Percentiles rank a stretch among this genome's conserved stretches.
These are phyloP conservation scores for Eufriesea mexicana DNA, from an alignment of 1,140 invertebrate genomes.

Conservation along the genomic window DNA sequence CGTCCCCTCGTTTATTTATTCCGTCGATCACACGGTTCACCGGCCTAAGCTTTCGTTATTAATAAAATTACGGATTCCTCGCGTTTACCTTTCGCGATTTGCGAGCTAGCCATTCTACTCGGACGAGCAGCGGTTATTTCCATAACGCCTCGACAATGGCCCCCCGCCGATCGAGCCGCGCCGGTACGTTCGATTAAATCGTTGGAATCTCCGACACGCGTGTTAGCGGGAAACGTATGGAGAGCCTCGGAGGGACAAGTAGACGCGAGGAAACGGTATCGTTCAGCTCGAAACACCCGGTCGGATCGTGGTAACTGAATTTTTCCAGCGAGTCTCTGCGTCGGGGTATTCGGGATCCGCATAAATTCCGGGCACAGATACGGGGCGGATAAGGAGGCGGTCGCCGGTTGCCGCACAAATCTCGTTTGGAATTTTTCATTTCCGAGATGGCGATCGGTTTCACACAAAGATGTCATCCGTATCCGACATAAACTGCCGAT, in stretches of 20 bases:
- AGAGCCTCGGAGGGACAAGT: background rate
- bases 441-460: constrained; percentile 69
- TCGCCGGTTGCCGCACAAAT: constrained; percentile 65
- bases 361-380: constrained; percentile 68
- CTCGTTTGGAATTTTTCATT: constrained; percentile 78
- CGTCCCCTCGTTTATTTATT: no score
- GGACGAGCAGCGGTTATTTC: no score
- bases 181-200: background rate
- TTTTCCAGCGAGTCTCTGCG: constrained; percentile 50
- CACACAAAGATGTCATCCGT: constrained; percentile 50
- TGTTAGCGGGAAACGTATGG: background rate
- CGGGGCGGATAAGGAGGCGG: constrained; percentile 60
- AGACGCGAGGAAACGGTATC: background rate
- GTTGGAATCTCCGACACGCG: background rate
- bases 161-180: background rate
- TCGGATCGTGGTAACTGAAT: constrained; percentile 49
- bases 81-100: no score
- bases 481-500: constrained; percentile 42
- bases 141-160: no score
- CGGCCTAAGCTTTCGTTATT: no score
- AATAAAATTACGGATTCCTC: no score
- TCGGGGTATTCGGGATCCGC: constrained; percentile 45
- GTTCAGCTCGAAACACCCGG: background rate
- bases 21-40: no score
- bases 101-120: no score